Evolutionary conservation across 2,113 vertebrate species (phyloP), one percentile per base, ranked within the genome.

Genomic region (Spea bombifrons): DNA sequence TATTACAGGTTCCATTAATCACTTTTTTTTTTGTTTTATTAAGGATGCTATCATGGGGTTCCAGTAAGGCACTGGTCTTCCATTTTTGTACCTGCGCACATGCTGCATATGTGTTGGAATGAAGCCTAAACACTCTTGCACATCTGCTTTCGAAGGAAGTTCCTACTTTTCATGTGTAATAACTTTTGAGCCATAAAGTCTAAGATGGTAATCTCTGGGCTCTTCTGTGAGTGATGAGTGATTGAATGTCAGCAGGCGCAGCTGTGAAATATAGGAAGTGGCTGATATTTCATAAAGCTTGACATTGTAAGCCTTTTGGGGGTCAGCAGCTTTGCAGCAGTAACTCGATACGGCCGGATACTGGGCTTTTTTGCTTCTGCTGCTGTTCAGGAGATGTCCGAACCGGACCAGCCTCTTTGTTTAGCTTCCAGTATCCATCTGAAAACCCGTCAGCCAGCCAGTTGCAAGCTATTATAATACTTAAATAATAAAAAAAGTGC

Each of bases 201-300:
- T 44, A 43, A 9, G 70, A 30, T 50, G 13, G 63, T 72, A 66
- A 59, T 67, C 77, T 80, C 16, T 55, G n/a, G 30, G 50, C 78
- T 80, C 7, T 17, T 17, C 64, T 12, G 46, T 52, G 78, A 74
- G 78, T 80, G 50, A n/a, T 52, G 53, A 13, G 10, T 80, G 78
- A 80, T 74, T 73, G 78, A 74, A 80, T 74, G 71, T 67, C 68
- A 66, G 69, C 68, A 65, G 76, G 57, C 69, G 43, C 78, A 74
- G 78, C 78, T 80, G 78, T 67, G 71, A 52, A 61, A 80, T 73
- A 80, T 66, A 16, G 71, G 71, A 74, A 74, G 65, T 68, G 64
- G 64, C 71, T 74, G 64, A 74, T 74, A 61, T 80, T 74, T 80
- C 71, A 73, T 67, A 74, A 68, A 16, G 44, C 8, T 59, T 74